phyloP scores from a whole-genome alignment of 1,140 invertebrate genomes.

The Penaeus chinensis region DNA sequence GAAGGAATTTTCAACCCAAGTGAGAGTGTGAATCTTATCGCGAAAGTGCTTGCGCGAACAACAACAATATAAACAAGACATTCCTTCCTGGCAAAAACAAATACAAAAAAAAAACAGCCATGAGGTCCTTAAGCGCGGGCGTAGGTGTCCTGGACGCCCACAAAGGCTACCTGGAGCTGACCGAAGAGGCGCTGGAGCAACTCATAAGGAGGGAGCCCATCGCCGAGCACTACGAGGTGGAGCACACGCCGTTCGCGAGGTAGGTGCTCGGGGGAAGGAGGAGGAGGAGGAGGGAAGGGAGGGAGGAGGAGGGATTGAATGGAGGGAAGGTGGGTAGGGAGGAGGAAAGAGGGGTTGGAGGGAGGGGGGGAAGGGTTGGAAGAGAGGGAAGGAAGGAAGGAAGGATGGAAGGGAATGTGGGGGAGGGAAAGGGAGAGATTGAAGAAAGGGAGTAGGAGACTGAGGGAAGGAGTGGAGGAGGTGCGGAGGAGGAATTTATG shows the following conservation, averaged over 20 bases:
- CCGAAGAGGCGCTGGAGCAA: neutral
- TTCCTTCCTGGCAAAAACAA: neutral
- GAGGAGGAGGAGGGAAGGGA: neutral
- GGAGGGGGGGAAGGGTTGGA: neutral
- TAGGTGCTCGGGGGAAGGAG: neutral
- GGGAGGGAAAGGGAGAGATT: too few species aligned
- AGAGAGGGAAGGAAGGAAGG: neutral
- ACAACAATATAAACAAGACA: too few species aligned
- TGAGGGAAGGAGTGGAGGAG: too few species aligned
- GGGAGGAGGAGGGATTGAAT: neutral
- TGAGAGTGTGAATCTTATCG: too few species aligned
- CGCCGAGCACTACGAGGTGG: conserved; percentile 31
- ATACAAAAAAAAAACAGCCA: neutral
- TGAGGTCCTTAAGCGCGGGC: conserved; percentile 23
- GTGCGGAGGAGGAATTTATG: too few species aligned
- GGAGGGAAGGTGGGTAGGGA: neutral
- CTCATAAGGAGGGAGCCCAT: conserved; percentile 27
- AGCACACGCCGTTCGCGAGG: conserved; percentile 39
- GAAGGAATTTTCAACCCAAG: too few species aligned
- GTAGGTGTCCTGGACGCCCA: conserved; percentile 44
- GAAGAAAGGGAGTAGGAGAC: too few species aligned
- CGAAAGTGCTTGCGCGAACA: too few species aligned
- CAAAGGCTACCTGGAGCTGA: conserved; percentile 30
- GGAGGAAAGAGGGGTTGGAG: neutral
- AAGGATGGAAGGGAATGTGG: too few species aligned